These are phyloP conservation scores for Bacillus rossius DNA, from an alignment of 1,140 invertebrate species.

Conservation along the genomic window DNA sequence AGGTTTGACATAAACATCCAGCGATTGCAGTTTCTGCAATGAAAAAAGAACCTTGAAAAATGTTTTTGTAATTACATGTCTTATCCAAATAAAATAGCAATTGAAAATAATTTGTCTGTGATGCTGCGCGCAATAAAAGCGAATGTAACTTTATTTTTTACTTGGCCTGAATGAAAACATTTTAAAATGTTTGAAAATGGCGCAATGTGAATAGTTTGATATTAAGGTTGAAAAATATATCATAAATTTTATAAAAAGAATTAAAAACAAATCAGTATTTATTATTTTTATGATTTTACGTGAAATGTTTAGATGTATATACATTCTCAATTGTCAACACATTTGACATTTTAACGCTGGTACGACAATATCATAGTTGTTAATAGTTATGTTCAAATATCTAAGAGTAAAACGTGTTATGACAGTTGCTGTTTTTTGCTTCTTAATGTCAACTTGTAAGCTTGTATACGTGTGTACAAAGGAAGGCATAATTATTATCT, in stretches of 20 bases:
- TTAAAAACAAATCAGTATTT: neutral
- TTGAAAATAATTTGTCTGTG: neutral
- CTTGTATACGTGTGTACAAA: constrained; percentile 1
- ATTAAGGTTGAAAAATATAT: neutral
- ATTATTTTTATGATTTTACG: neutral
- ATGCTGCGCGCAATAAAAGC: neutral
- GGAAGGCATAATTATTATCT: neutral
- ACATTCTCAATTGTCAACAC: constrained; percentile 2
- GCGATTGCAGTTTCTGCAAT: no score
- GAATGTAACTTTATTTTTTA: neutral
- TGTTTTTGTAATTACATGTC: neutral
- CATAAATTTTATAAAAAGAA: neutral
- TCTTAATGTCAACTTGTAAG: neutral
- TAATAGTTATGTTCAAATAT: constrained; percentile 1
- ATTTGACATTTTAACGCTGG: constrained; percentile 6
- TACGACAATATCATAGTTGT: constrained; percentile 10
- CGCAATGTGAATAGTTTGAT: neutral
- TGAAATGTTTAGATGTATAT: constrained; percentile 6
- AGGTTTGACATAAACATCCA: no score
- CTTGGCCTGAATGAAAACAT: neutral
- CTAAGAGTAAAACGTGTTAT: neutral
- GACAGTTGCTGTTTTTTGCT: neutral
- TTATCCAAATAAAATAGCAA: neutral
- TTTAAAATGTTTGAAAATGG: neutral
- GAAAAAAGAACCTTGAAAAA: constrained; percentile 11